Base-by-base conservation (phyloP, 2,888 invertebrate species). In the Pharmacophagus antenor region DNA sequence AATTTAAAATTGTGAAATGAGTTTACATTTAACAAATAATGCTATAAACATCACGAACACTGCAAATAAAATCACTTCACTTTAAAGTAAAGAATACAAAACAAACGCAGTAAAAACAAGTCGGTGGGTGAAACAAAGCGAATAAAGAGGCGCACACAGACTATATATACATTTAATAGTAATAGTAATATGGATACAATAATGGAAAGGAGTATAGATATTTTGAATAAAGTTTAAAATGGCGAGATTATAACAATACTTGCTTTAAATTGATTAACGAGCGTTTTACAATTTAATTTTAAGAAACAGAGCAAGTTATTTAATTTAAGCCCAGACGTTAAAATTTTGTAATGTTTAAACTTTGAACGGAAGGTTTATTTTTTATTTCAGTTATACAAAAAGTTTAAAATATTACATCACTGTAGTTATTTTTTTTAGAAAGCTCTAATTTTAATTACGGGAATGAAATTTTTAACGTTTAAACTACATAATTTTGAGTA, bases 211-310 rank as follows among this genome's bases (percentile, higher is more conserved):
- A 62, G 49, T 57, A 41, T 47, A 49, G 21, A 48, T 82, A 44
- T 44, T 42, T 15, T 18, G 17, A 18, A 42, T 42, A 18, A 18
- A 18, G 18, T 44, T 80, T 79, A 69, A 68, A 83, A 82, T 82
- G 83, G 75, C 73, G 57, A 23, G 15, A 21, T 15, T 22, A 37
- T 37, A 37, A n/a, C 37, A n/a, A 37, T 37, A 37, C 37, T 37
- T 37, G 37, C 4, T 37, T n/a, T 4, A 37, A 37, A 37, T 37
- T 37, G 37, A n/a, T n/a, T 37, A 37, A 37, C 5, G 15, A 37
- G n/a, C 6, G 2, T 10, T 15, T 1, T 12, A 31, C 15, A 15
- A 31, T 31, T 31, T 31, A 31, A 12, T 31, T 31, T 31, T 31
- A n/a, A n/a, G n/a, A n/a, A n/a, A n/a, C n/a, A n/a, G n/a, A n/a